Conservation (phyloP, 2,797 vertebrate species). For the Staurois parvus region DNA sequence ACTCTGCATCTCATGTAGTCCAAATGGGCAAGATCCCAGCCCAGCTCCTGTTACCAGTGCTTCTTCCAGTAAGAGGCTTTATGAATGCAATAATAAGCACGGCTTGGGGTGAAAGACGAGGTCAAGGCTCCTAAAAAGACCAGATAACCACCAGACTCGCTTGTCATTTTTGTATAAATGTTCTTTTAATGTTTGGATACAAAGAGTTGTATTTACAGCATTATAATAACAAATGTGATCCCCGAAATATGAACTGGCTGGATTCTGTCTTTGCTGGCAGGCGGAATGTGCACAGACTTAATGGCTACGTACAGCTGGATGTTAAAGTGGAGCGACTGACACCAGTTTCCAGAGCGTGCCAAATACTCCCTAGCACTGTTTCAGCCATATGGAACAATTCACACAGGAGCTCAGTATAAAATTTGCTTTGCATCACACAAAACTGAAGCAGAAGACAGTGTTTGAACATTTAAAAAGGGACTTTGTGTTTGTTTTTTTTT, state of each 20-base stretch:
- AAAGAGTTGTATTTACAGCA: slow-evolving; percentile 48
- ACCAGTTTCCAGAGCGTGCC: no score
- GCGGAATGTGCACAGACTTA: no score
- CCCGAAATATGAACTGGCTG: neutral
- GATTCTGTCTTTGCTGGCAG: neutral
- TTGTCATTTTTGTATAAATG: slow-evolving; percentile 45
- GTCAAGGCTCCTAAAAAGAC: neutral
- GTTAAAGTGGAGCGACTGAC: neutral
- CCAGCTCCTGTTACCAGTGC: slow-evolving; percentile 5
- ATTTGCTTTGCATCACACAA: no score
- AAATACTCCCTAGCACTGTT: no score
- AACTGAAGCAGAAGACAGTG: no score
- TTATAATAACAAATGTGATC: slow-evolving; percentile 2
- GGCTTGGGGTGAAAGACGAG: neutral
- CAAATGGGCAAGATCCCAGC: slow-evolving; percentile 34
- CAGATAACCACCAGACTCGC: neutral
- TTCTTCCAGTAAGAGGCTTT: slow-evolving; percentile 5
- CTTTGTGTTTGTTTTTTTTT: no score
- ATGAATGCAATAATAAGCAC: neutral
- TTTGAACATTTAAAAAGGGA: no score
- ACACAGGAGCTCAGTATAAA: no score
- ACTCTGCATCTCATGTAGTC: neutral
- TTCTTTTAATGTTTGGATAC: slow-evolving; percentile 48
- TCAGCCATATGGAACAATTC: no score
- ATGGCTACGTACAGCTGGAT: neutral